Evolutionary conservation across 2,888 invertebrate species (phyloP).

Genomic region (Odontocerum albicorne): DNA sequence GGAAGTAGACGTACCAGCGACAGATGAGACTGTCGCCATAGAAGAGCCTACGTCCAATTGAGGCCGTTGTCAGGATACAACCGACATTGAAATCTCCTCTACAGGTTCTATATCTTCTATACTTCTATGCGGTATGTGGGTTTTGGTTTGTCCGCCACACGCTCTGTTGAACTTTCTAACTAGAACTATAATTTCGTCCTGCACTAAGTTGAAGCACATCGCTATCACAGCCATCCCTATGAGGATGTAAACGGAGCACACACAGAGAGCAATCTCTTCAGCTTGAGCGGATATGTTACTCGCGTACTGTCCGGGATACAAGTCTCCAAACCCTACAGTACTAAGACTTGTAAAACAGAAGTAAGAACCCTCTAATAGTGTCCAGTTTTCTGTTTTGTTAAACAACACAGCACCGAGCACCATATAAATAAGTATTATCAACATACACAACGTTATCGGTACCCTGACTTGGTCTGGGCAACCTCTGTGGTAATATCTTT

Average conservation of each 20-base stretch:
- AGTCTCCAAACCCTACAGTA: slow-evolving; percentile 82
- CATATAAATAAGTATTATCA: slow-evolving; percentile 85
- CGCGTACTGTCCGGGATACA: slow-evolving; percentile 66
- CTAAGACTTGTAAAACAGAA: slow-evolving; percentile 79
- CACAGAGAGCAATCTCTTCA: slow-evolving; percentile 71
- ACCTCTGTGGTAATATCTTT: slow-evolving; percentile 49
- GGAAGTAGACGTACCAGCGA: slow-evolving; percentile 26
- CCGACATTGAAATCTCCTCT: slow-evolving; percentile 56
- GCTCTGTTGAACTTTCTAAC: slow-evolving; percentile 46
- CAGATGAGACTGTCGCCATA: slow-evolving; percentile 28
- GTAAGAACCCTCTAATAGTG: slow-evolving; percentile 81
- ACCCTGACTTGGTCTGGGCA: slow-evolving; percentile 70
- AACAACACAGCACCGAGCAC: slow-evolving; percentile 89
- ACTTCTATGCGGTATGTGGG: slow-evolving; percentile 42
- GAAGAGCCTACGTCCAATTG: slow-evolving; percentile 41
- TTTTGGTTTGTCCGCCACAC: slow-evolving; percentile 37
- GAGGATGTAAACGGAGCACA: slow-evolving; percentile 79
- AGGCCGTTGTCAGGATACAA: slow-evolving; percentile 61
- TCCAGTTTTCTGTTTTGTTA: slow-evolving; percentile 90
- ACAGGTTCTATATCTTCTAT: slow-evolving; percentile 55
- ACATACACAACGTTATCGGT: slow-evolving; percentile 83
- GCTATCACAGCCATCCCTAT: slow-evolving; percentile 85
- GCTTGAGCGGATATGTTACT: slow-evolving; percentile 52
- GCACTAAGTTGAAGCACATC: slow-evolving; percentile 85
- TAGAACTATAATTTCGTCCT: slow-evolving; percentile 67